phyloP scores from a whole-genome alignment of 2,797 vertebrate genomes.

The Prionace glauca region DNA sequence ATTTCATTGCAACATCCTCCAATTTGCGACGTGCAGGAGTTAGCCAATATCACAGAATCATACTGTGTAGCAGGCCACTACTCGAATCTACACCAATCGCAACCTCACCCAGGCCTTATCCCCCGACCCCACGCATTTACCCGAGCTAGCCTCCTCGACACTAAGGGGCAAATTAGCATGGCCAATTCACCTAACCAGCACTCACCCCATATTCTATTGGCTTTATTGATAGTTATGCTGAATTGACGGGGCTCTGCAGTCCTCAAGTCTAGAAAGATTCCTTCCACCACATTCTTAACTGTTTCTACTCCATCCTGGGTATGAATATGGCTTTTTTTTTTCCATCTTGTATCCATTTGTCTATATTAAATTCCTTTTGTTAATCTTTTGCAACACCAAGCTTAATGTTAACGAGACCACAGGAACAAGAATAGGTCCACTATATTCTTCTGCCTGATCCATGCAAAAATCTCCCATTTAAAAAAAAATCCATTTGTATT shows the following conservation, averaged over 20 bases:
- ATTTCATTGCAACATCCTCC: not conserved
- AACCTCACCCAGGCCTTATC: too few relatives aligned
- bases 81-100: too few relatives aligned
- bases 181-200: too few relatives aligned
- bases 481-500: not conserved
- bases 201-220: not conserved
- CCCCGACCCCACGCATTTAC: too few relatives aligned
- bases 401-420: too few relatives aligned
- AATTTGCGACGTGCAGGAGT: not conserved
- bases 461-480: not conserved
- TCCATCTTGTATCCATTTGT: not conserved
- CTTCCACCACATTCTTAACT: not conserved
- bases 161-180: too few relatives aligned
- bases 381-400: not conserved
- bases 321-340: not conserved
- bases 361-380: not conserved
- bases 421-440: not conserved
- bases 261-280: not conserved
- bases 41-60: not conserved
- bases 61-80: too few relatives aligned
- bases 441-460: not conserved
- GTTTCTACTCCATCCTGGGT: not conserved
- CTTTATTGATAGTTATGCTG: not conserved
- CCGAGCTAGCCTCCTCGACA: too few relatives aligned
- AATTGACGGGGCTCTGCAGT: not conserved